Percentiles rank a stretch among this genome's conserved stretches.
Conservation (phyloP, 2,797 vertebrate genomes). For the Ptychobarbus kaznakovi region DNA sequence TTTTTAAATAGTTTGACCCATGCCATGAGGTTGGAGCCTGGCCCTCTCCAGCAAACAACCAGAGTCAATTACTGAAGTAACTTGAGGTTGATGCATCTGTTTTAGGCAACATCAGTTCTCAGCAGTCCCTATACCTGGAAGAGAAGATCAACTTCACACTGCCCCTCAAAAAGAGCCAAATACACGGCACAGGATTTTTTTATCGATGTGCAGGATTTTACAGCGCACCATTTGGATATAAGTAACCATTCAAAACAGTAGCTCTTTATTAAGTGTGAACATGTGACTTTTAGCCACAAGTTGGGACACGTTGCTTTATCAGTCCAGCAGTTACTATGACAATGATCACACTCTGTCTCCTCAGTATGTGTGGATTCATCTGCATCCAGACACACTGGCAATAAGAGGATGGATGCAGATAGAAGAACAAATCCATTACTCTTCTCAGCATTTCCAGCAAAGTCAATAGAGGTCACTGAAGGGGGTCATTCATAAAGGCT, state of each 20-base stretch:
- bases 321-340: conserved; percentile 38
- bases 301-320: conserved; percentile 28
- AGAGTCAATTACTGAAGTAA: conserved; percentile 57
- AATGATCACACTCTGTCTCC: conserved; percentile 27
- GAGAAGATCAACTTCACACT: conserved; percentile 3
- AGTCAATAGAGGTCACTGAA: conserved; percentile 68
- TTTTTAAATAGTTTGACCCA: conserved; percentile 96
- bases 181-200: conserved; percentile 33
- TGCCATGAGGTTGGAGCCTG: conserved; percentile 84
- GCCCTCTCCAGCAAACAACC: conserved; percentile 49
- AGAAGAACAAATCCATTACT: conserved; percentile 74
- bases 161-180: conserved; percentile 23
- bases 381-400: conserved; percentile 41
- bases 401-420: conserved; percentile 57
- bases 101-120: conserved; percentile 36
- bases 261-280: conserved; percentile 1
- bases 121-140: conserved; percentile 35
- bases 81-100: conserved; percentile 19
- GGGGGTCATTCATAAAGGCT: conserved; percentile 71
- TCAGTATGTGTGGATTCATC: conserved; percentile 41
- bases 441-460: conserved; percentile 66
- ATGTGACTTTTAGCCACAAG: conserved; percentile 51
- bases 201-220: conserved; percentile 25
- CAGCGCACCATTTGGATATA: conserved; percentile 42
- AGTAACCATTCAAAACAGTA: conserved; percentile 25